phyloP scores from a whole-genome alignment of 2,888 invertebrate species.

The Metopia argyrocephala region DNA sequence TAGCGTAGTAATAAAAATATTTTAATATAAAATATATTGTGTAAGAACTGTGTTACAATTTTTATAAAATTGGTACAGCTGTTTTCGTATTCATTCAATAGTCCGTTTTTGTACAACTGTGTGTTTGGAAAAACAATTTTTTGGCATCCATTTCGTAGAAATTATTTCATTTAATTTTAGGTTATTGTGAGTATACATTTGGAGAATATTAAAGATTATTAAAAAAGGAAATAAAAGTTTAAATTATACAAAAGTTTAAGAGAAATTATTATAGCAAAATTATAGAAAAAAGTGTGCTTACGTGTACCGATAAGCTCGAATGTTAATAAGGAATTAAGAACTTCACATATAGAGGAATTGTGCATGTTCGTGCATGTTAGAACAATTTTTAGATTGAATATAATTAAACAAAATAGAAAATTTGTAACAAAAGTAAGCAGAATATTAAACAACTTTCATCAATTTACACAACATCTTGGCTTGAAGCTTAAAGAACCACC shows the following conservation, averaged over 20 bases:
- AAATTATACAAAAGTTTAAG: background rate
- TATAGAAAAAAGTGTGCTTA: background rate
- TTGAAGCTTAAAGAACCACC: background rate
- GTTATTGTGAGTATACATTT: slow-evolving; percentile 45
- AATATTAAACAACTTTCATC: background rate
- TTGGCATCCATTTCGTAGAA: slow-evolving; percentile 10
- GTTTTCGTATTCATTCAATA: background rate
- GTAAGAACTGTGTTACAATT: background rate
- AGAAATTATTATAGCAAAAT: slow-evolving; percentile 1
- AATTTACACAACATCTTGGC: background rate
- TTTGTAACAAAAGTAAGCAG: background rate
- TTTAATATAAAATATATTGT: no score
- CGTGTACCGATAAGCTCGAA: background rate
- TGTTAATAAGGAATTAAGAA: background rate
- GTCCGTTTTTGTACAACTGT: slow-evolving; percentile 12
- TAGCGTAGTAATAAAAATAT: no score
- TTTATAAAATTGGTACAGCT: background rate
- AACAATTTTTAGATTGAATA: background rate
- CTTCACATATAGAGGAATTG: background rate
- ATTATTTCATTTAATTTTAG: slow-evolving; percentile 43
- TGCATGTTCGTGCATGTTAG: slow-evolving; percentile 14
- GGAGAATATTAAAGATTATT: slow-evolving; percentile 1
- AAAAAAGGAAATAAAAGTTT: background rate
- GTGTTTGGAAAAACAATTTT: slow-evolving; percentile 1
- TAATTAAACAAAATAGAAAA: background rate